Evolutionary conservation across 2,113 vertebrate species (phyloP), one percentile per base, ranked within the genome.

Genomic region (Triplophysa siluroides): DNA sequence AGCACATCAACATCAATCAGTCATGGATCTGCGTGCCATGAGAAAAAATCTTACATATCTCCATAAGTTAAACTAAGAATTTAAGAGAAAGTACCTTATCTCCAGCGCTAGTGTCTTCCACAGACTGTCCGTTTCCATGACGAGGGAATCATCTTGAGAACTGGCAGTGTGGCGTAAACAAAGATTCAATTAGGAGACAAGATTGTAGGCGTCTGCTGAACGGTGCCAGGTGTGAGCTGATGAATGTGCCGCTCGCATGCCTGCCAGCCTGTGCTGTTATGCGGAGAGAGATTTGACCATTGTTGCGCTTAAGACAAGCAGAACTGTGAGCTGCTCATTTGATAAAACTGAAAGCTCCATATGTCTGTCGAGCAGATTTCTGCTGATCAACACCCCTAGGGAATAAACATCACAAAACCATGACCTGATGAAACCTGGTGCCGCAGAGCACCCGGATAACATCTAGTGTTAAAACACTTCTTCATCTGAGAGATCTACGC

Each of bases 101-200:
- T 58, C 19, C 29, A 41, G 11, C 9, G 19, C 0, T n/a, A 11
- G 13, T 52, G 16, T 71, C 24, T 54, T 38, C 33, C 24, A 33
- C 16, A 33, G 54, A n/a, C 24, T 24, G 52, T 12, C 29, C 4
- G 69, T 38, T 72, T 41, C 19, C 19, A 60, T 16, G 14, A 19
- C 4, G 19, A 41, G 56, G 4, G 12, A 73, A 58, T 73, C 70
- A 33, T 41, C 70, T n/a, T 38, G 29, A 58, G n/a, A 66, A 73
- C 78, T 67, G 84, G 50, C 87, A 81, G 83, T 69, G 47, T 86
- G 88, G 78, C 24, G 78, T 83, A 78, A 83, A 78, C 69, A 68
- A 78, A 62, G 69, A 89, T 90, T 89, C 83, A 88, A 88, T 90
- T 89, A 89, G 64, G 81, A 85, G 83, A 79, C 69, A 72, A 81